Evolutionary conservation across 2,888 invertebrate genomes (phyloP).

Genomic region (Epirrhoe tristata): DNA sequence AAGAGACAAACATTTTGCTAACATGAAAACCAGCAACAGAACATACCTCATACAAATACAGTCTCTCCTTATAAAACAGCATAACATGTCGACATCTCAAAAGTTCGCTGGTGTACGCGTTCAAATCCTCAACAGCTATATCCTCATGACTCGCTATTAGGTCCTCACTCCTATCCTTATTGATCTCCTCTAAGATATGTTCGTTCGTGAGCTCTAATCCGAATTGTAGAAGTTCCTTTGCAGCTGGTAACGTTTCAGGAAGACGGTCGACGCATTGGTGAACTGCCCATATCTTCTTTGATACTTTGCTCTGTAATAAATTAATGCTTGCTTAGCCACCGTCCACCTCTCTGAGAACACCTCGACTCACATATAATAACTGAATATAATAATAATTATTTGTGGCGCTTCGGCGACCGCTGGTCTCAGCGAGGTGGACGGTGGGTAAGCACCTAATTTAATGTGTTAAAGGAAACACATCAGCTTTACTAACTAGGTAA

Average conservation of each 20-base stretch:
- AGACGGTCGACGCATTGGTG: conserved; percentile 91
- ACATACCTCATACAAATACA: conserved; percentile 88
- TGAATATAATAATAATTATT: too few species aligned
- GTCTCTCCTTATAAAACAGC: conserved; percentile 88
- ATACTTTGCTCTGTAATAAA: conserved; percentile 87
- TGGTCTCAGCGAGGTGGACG: too few species aligned
- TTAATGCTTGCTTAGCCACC: too few species aligned
- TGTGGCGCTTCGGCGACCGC: too few species aligned
- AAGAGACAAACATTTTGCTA: too few species aligned
- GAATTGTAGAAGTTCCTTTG: conserved; percentile 89
- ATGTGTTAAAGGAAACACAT: too few species aligned
- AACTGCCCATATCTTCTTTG: conserved; percentile 91
- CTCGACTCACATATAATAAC: too few species aligned
- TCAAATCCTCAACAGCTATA: conserved; percentile 80
- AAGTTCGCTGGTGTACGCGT: conserved; percentile 88
- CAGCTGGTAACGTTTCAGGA: conserved; percentile 90
- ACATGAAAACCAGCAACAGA: too few species aligned
- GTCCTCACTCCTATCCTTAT: conserved; percentile 57
- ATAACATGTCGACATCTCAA: conserved; percentile 88
- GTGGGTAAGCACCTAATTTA: too few species aligned
- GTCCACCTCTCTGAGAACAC: too few species aligned
- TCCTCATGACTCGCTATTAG: conserved; percentile 50
- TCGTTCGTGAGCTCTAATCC: conserved; percentile 89
- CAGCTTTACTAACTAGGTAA: too few species aligned
- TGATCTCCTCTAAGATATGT: conserved; percentile 85